Percentiles rank a stretch among this genome's conserved stretches.
phyloP scores from a whole-genome alignment of 2,888 invertebrate genomes.

The Agyllia agylla region DNA sequence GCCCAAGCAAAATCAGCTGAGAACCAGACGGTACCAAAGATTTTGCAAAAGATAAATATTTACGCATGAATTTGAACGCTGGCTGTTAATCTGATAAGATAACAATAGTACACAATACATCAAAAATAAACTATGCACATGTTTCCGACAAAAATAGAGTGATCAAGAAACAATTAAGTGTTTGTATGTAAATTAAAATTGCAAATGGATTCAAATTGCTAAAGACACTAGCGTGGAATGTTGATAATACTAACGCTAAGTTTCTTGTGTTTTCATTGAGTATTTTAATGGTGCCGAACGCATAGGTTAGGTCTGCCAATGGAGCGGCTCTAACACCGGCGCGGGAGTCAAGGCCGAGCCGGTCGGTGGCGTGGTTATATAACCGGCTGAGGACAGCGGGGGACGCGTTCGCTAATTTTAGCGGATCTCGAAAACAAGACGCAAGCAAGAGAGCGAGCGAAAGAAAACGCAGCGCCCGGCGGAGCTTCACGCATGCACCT shows the following conservation, averaged over 20 bases:
- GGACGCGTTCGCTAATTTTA: conserved; percentile 87
- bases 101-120: conserved; percentile 22
- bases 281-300: conserved; percentile 7
- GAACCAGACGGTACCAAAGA: conserved; percentile 16
- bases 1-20: neutral
- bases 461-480: conserved; percentile 81
- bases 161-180: neutral
- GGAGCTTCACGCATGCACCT: conserved; percentile 71
- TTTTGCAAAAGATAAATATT: conserved; percentile 76
- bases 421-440: conserved; percentile 86
- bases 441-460: conserved; percentile 80
- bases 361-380: conserved; percentile 85
- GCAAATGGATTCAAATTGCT: neutral
- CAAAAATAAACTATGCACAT: neutral
- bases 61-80: conserved; percentile 82
- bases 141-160: neutral
- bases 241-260: neutral
- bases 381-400: conserved; percentile 84
- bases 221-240: neutral
- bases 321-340: conserved; percentile 81
- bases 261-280: neutral
- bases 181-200: neutral
- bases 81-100: conserved; percentile 81
- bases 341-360: conserved; percentile 89
- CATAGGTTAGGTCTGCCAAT: conserved; percentile 47